Conservation (phyloP, 2,888 invertebrate species). For the Omphaloscelis lunosa region DNA sequence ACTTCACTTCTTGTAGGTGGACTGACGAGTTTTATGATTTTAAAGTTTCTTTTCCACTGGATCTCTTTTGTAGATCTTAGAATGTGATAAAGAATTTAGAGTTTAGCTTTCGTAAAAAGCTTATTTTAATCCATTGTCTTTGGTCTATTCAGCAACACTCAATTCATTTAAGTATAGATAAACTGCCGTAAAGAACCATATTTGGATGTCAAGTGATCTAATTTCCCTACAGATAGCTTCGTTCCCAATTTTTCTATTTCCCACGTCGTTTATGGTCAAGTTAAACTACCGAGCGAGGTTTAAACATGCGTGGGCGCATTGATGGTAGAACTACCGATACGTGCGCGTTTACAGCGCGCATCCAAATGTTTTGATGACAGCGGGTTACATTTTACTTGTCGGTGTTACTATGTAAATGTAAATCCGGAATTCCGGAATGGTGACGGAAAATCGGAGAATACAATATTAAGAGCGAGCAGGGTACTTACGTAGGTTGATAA, state of each 20-base stretch:
- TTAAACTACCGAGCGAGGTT: slow-evolving; percentile 25
- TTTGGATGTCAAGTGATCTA: background rate
- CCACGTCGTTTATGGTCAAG: slow-evolving; percentile 28
- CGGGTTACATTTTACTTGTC: slow-evolving; percentile 28
- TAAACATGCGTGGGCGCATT: slow-evolving; percentile 38
- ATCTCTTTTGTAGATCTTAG: background rate
- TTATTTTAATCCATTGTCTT: background rate
- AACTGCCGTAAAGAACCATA: background rate
- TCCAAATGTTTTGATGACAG: slow-evolving; percentile 35
- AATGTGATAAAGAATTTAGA: background rate
- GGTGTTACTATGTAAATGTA: slow-evolving; percentile 15
- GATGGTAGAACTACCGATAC: slow-evolving; percentile 17
- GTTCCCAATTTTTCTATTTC: slow-evolving; percentile 25
- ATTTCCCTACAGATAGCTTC: background rate
- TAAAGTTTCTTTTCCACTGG: background rate
- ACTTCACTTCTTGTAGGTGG: slow-evolving; percentile 28
- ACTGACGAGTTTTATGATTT: slow-evolving; percentile 14
- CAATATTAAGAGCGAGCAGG: background rate
- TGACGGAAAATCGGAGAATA: background rate
- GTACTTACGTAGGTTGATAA: background rate
- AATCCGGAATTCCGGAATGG: slow-evolving; percentile 10
- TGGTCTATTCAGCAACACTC: background rate
- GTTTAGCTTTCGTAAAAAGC: background rate
- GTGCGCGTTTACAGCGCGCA: slow-evolving; percentile 29
- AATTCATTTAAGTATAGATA: background rate